A percentile compares a stretch with the other conserved stretches of the same genome.
Conservation (phyloP, 2,797 vertebrate species). For the Tapera naevia region DNA sequence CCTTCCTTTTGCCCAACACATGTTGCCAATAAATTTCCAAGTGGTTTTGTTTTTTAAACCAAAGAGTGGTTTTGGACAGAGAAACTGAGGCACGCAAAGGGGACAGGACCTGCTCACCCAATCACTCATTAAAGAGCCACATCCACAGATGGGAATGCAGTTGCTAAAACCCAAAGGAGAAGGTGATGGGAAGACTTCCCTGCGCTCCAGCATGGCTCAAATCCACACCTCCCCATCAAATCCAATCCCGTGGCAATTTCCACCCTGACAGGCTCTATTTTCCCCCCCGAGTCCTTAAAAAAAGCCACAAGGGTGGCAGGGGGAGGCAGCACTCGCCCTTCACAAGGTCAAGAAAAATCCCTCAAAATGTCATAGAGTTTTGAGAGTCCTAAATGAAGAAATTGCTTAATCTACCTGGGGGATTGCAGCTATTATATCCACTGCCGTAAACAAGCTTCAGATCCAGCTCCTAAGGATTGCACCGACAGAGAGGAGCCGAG, state of each 20-base stretch:
- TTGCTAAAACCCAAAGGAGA: neutral
- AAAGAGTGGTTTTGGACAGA: neutral
- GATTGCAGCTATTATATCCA: conserved; percentile 63
- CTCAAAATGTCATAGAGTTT: conserved; percentile 56
- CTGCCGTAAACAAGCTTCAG: conserved; percentile 61
- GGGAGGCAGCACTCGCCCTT: neutral
- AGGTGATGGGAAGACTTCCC: neutral
- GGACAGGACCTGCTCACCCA: neutral
- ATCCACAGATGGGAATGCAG: fast-evolving
- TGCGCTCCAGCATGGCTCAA: fast-evolving
- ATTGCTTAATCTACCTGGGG: conserved; percentile 71
- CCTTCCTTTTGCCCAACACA: neutral
- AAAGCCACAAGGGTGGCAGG: neutral
- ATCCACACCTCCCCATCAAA: conserved; percentile 1
- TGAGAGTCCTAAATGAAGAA: conserved; percentile 70
- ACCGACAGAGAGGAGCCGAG: neutral
- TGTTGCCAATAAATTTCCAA: neutral
- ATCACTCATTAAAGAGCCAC: neutral
- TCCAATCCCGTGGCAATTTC: neutral
- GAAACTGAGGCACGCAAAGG: neutral
- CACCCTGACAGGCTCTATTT: neutral
- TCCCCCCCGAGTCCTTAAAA: neutral
- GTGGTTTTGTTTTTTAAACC: neutral
- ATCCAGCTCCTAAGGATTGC: conserved; percentile 30
- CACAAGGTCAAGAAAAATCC: conserved; percentile 57